Conservation (phyloP, 2,113 vertebrate genomes). For the Rhadina sibilatrix region DNA sequence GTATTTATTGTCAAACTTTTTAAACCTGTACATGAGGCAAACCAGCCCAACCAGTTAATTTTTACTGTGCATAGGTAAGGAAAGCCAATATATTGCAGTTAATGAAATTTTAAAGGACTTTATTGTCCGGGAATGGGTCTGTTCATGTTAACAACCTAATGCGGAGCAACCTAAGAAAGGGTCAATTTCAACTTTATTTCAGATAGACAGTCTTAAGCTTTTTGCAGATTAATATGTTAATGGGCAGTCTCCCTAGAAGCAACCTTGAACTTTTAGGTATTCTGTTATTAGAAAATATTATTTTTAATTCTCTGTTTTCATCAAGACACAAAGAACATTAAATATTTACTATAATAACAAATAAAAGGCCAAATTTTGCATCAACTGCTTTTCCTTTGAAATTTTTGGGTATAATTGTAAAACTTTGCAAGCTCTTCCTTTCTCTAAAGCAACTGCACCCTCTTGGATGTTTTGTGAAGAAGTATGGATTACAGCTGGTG, state of each 20-base stretch:
- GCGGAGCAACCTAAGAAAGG: neutral
- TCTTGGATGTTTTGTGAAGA: conserved; percentile 24
- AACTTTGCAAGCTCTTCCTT: neutral
- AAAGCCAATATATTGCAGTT: neutral
- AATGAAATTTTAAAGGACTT: neutral
- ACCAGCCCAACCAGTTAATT: conserved; percentile 23
- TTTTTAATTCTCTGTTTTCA: conserved; percentile 40
- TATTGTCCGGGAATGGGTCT: neutral
- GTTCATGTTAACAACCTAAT: neutral
- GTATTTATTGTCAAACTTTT: conserved; percentile 90
- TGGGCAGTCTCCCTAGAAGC: neutral
- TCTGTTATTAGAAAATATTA: conserved; percentile 30
- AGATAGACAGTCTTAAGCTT: neutral
- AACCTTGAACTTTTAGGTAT: neutral
- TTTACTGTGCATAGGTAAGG: neutral
- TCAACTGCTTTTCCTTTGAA: conserved; percentile 24
- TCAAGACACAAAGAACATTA: conserved; percentile 18
- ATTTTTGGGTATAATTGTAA: conserved; percentile 20
- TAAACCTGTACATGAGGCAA: conserved; percentile 79
- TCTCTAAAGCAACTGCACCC: neutral
- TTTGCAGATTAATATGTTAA: neutral
- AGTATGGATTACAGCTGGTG: conserved; percentile 14
- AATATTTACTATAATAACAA: conserved; percentile 60
- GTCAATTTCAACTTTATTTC: neutral
- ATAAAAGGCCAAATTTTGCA: neutral